A percentile compares a stretch with the other conserved stretches of the same genome.
Conservation (phyloP, 1,140 invertebrate species). For the Drosophila parabipectinata region DNA sequence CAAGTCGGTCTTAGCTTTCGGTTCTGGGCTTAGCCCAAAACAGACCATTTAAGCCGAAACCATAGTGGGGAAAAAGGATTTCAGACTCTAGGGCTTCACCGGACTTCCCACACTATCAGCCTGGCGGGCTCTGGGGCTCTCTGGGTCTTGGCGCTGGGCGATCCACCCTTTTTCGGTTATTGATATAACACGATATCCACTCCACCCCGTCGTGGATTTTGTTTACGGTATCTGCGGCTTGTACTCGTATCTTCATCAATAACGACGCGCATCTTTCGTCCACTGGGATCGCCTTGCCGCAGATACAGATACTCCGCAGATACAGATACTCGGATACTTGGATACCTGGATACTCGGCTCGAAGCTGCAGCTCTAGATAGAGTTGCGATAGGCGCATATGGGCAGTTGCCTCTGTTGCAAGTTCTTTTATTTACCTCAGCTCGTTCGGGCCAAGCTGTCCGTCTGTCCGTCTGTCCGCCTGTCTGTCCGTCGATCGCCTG, state of each 20-base stretch:
- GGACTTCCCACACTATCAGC: conserved; percentile 47
- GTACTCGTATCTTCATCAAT: conserved; percentile 81
- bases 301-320: conserved; percentile 9
- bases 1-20: conserved; percentile 35
- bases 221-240: conserved; percentile 62
- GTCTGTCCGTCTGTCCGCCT: conserved; percentile 21
- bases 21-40: conserved; percentile 50
- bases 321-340: conserved; percentile 30
- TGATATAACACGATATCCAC: conserved; percentile 81
- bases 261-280: conserved; percentile 70
- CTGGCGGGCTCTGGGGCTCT: background rate
- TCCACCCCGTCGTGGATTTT: conserved; percentile 32
- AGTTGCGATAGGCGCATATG: conserved; percentile 80
- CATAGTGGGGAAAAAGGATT: conserved; percentile 40
- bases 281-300: conserved; percentile 28
- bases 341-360: conserved; percentile 8
- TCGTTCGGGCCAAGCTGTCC: conserved; percentile 33
- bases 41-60: conserved; percentile 55
- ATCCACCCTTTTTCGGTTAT: conserved; percentile 83
- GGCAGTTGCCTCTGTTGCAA: conserved; percentile 58
- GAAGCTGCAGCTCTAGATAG: conserved; percentile 71
- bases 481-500: conserved; percentile 4
- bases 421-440: conserved; percentile 47
- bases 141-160: conserved; percentile 26
- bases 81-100: conserved; percentile 55